Conservation (phyloP, 2,888 invertebrate species). For the Leptopilina syphax region DNA sequence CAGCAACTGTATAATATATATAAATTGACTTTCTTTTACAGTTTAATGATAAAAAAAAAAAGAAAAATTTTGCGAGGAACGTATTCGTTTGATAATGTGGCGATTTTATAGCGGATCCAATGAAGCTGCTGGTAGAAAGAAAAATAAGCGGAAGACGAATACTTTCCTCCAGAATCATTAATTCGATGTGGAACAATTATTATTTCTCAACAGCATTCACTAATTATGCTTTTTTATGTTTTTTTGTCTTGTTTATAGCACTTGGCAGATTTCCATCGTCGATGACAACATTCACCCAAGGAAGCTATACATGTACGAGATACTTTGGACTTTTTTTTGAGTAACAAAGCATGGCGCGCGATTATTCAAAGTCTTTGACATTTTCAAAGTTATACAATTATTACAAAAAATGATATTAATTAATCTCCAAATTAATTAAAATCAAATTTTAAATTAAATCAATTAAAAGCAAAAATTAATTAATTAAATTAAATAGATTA, state of each 20-base stretch:
- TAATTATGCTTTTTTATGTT: conserved; percentile 69
- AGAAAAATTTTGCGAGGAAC: conserved; percentile 58
- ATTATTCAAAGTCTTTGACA: conserved; percentile 64
- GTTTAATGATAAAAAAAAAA: conserved; percentile 44
- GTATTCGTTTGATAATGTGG: conserved; percentile 55
- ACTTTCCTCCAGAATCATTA: conserved; percentile 45
- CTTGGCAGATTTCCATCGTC: conserved; percentile 90
- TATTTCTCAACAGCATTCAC: conserved; percentile 58
- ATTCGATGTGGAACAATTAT: conserved; percentile 54
- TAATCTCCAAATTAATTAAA: neutral
- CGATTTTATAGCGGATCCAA: conserved; percentile 8
- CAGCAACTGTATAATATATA: conserved; percentile 62
- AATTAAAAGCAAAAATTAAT: no score
- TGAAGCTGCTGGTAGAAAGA: conserved; percentile 7
- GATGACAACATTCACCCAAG: conserved; percentile 89
- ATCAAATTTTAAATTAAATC: no score
- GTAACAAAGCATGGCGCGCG: conserved; percentile 70
- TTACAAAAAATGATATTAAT: neutral
- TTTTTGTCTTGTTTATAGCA: conserved; percentile 81
- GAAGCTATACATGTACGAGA: conserved; percentile 93
- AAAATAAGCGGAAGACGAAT: conserved; percentile 45
- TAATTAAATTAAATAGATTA: no score
- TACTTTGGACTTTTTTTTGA: conserved; percentile 67
- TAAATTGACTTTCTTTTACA: conserved; percentile 65
- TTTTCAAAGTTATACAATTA: neutral